Base-by-base conservation (phyloP, 1,140 invertebrate genomes). In the Atta colombica region DNA sequence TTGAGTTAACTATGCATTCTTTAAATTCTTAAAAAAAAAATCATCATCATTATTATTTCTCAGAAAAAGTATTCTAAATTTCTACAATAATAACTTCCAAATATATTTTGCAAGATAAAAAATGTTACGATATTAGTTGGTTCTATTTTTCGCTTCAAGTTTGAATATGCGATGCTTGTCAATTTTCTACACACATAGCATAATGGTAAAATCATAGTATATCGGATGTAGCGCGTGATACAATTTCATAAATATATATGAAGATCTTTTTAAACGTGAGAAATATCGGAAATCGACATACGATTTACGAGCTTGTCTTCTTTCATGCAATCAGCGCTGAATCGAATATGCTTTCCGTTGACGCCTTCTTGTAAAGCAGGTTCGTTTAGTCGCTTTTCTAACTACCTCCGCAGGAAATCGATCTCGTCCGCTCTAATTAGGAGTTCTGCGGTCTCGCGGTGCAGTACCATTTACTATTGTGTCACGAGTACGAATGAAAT, bases 391-490 rank as follows among this genome's bases (percentile, higher is more conserved):
- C 28, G 65, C 66, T 72, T 77, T 85, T 87, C 75, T 75, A 84
- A 84, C 55, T 63, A n/a, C 28, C 60, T 65, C 66, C 65, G 77
- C 85, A 72, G 45, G 61, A 81, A 87, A 90, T 88, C 86, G 86
- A 90, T 90, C 63, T 80, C 74, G 58, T 55, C 75, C 69, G 80
- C 45, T 88, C 75, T 88, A 90, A 90, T 90, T 90, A 88, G 63
- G 77, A 69, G 72, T 89, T 89, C 55, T 63, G 60, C 69, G 71
- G 82, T 85, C 66, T 35, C 71, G 53, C 77, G 69, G 12, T 55
- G 72, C 85, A 35, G 61, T 68, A 49, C 58, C 60, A 65, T 61
- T 81, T 72, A 77, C 61, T 55, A 80, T 80, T 78, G 55, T 51
- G 53, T 16, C 75, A 55, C 87, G 35, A 85, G 18, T 28, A 16